Evolutionary conservation across 2,888 invertebrate species (phyloP), one percentile per base, ranked within the genome.

Genomic region (Oligia latruncula): DNA sequence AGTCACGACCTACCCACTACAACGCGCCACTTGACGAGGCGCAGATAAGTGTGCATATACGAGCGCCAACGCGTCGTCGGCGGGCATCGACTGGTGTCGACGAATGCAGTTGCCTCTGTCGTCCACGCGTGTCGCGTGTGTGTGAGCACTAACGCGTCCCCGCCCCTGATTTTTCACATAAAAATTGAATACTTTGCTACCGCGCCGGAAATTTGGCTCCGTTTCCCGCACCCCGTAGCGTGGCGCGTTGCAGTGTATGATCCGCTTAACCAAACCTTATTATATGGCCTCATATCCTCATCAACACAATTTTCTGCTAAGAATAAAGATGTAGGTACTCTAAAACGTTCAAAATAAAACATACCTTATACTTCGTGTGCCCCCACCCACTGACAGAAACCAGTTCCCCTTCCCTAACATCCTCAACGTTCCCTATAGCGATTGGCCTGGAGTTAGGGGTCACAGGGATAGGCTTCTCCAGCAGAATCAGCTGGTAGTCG

Each of bases 301-400:
- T 4, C 15, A 43, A 67, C 4, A 43, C 15, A n/a, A 43, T 67
- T 43, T 23, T n/a, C 43, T 43, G 15, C 9, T 23, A 35, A 8
- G 4, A 49, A 70, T 20, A 20, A 13, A 68, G 11, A 20, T 49
- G 29, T n/a, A n/a, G n/a, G n/a, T 49, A 6, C 2, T 15, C 17
- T 35, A 40, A 20, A 6, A 70, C 3, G 29, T 40, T 3, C 4
- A 40, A 71, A 71, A 71, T 15, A n/a, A 46, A 46, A 55, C n/a
- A 40, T 77, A 96, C 96, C 91, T 93, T 94, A 64, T 88, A 93
- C 65, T 85, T 83, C 1, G 93, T 89, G 84, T 95, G 95, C 3
- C 96, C 96, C 96, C 96, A 97, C 0, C 96, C 96, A 29, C 93
- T 95, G 1, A 97, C 90, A 0, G 93, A 79, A 0, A 95, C 86